Evolutionary conservation across 2,797 vertebrate genomes (phyloP), one percentile per base, ranked within the genome.

Genomic region (Pseudomugil tenellus): DNA sequence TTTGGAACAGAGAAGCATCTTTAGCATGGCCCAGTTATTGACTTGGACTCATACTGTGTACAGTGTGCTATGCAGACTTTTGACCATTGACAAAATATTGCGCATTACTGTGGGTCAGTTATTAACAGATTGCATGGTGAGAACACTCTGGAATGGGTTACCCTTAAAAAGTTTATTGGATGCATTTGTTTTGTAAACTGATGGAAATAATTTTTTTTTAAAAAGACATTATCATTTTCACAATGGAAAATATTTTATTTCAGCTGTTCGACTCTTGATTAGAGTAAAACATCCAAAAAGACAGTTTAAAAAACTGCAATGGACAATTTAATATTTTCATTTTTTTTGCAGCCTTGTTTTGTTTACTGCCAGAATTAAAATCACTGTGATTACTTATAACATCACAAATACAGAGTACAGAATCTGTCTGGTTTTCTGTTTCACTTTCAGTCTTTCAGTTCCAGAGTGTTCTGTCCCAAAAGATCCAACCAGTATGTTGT

Each of bases 31-130:
- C 91, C 81, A 84, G 66, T 92, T 76, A 84, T 87, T 79, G 85
- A 71, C 78, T 92, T 85, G 84, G 89, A 92, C 89, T 93, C 91
- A 60, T 84, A 84, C 89, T 91, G 84, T 92, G 90, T 92, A 91
- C 88, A 83, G 84, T 75, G 89, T 84, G 87, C 92, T 87, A 85
- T 88, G 89, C 90, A 91, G 88, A 84, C 85, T 72, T 83, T 84
- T 72, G 78, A 89, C 75, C 77, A 62, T 87, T 77, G 72, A 86
- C 72, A 57, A 31, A 64, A 68, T 73, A 59, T 85, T 66, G 78
- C 84, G 80, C 75, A 84, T 84, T 39, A 70, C 74, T 34, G 62
- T 48, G 77, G 86, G 80, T 81, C 73, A 63, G 43, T 77, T 83
- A 59, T 67, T 65, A 82, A 63, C 73, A 81, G 77, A 76, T 52